Evolutionary conservation across 2,113 vertebrate species (phyloP).

Genomic region (Rattus rattus): DNA sequence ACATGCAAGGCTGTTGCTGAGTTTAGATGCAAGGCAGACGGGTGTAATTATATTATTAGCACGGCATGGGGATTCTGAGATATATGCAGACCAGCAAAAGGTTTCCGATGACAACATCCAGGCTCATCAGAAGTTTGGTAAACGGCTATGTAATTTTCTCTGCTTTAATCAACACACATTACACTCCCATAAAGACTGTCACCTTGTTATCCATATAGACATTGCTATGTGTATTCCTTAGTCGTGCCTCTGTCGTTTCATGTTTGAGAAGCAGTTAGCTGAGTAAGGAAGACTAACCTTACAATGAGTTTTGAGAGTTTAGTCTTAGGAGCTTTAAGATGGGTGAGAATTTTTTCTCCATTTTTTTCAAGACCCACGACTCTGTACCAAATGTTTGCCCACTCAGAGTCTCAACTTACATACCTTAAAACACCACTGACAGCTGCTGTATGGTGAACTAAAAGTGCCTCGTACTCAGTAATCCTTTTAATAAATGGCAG

Average conservation of each 20-base stretch:
- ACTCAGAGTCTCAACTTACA: background rate
- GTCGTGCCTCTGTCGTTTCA: background rate
- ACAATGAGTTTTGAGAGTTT: background rate
- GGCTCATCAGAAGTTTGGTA: background rate
- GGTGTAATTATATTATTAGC: slow-evolving; percentile 40
- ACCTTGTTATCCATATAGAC: background rate
- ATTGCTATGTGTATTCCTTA: background rate
- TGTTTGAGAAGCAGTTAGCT: background rate
- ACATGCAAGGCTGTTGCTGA: slow-evolving; percentile 27
- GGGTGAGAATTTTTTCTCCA: background rate
- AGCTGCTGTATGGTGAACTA: background rate
- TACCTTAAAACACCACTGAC: background rate
- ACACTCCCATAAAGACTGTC: background rate
- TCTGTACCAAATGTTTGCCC: background rate
- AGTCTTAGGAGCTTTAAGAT: background rate
- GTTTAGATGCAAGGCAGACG: background rate
- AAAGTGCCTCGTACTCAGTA: background rate
- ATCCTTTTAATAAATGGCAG: background rate
- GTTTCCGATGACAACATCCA: background rate
- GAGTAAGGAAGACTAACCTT: background rate
- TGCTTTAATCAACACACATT: background rate
- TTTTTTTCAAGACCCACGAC: background rate
- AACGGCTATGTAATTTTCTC: background rate
- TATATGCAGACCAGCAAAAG: background rate
- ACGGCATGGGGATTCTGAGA: background rate